phyloP scores from a whole-genome alignment of 2,888 invertebrate genomes.

The Ferrisia virgata region DNA sequence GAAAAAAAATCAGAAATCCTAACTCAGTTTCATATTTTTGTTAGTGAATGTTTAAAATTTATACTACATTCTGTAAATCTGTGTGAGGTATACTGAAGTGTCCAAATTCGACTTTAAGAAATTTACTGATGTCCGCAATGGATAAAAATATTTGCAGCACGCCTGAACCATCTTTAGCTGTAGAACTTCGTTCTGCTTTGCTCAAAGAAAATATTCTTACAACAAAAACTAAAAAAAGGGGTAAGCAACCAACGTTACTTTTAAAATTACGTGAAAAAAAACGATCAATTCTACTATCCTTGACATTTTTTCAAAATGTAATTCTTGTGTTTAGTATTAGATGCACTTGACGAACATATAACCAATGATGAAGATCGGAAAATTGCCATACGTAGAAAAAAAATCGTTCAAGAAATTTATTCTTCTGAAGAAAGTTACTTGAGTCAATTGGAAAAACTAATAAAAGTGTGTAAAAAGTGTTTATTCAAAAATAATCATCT shows the following conservation, averaged over 20 bases:
- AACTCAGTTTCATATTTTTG: too few relatives aligned
- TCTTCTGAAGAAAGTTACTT: constrained; percentile 69
- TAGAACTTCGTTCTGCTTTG: constrained; percentile 61
- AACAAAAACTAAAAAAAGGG: constrained; percentile 60
- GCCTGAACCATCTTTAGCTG: constrained; percentile 35
- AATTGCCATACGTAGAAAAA: constrained; percentile 54
- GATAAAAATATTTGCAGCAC: constrained; percentile 29
- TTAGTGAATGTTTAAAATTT: too few relatives aligned
- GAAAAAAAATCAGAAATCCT: neutral
- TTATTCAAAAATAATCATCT: neutral
- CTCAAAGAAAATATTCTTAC: constrained; percentile 63
- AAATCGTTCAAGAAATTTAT: constrained; percentile 66
- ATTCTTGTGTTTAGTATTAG: constrained; percentile 56
- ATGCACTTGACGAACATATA: constrained; percentile 57
- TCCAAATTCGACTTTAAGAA: neutral
- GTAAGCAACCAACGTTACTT: constrained; percentile 52
- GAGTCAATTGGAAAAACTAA: constrained; percentile 64
- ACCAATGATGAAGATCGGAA: constrained; percentile 51
- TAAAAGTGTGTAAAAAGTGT: constrained; percentile 55
- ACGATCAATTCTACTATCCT: neutral
- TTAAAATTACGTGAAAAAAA: neutral
- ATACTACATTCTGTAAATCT: neutral
- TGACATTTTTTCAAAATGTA: too few relatives aligned
- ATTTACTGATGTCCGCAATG: neutral
- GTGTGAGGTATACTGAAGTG: neutral